Conservation (phyloP, 2,797 vertebrate species). For the Saxicola maurus region DNA sequence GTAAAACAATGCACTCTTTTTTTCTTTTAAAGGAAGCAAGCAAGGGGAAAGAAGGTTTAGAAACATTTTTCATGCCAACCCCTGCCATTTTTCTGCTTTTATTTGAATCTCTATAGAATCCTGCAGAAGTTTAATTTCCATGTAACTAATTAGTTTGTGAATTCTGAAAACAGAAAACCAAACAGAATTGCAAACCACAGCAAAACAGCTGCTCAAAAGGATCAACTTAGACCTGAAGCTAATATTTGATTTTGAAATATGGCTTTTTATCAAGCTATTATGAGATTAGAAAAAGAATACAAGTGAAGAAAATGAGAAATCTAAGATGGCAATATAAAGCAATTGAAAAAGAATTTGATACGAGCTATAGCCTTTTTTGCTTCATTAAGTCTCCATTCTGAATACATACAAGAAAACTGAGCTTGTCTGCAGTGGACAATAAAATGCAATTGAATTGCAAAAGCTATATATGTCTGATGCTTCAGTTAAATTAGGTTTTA, state of each 20-base stretch:
- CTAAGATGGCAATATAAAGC: not conserved
- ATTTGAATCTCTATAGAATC: not conserved
- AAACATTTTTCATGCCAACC: not conserved
- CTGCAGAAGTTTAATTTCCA: not conserved
- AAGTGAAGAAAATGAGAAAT: not conserved
- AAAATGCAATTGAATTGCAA: slow-evolving; percentile 13
- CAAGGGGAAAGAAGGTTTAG: not conserved
- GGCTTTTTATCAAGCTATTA: not conserved
- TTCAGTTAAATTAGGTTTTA: slow-evolving; percentile 51
- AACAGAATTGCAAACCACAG: not conserved
- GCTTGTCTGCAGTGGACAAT: not conserved
- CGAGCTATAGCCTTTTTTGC: not conserved
- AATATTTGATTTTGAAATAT: not conserved
- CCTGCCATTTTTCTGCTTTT: not conserved
- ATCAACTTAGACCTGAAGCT: not conserved
- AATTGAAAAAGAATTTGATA: not conserved
- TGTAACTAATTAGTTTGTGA: not conserved
- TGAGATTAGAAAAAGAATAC: not conserved
- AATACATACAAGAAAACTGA: not conserved
- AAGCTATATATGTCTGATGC: slow-evolving; percentile 29
- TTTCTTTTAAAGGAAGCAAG: not conserved
- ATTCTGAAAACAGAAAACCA: not conserved
- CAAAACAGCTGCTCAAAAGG: not conserved
- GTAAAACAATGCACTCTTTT: not conserved
- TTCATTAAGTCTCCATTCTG: not conserved